Evolutionary conservation across 1,140 invertebrate genomes (phyloP).

Genomic region (Lamellibrachia luymesi): DNA sequence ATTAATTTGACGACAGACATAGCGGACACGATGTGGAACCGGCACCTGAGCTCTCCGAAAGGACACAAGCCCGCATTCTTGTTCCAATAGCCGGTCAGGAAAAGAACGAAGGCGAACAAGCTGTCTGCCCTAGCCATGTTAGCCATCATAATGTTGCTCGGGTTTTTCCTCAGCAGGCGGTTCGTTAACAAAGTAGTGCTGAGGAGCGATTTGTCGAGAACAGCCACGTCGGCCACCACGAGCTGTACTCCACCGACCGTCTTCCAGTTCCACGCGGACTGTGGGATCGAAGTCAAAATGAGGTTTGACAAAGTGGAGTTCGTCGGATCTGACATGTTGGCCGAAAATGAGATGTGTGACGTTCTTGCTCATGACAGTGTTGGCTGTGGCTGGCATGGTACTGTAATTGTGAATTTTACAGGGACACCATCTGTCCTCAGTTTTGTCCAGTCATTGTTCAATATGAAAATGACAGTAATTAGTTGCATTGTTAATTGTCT

Average conservation of each 20-base stretch:
- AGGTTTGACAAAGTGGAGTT: not conserved
- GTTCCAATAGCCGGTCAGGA: not conserved
- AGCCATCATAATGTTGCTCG: not conserved
- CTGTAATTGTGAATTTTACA: not conserved
- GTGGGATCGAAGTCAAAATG: not conserved
- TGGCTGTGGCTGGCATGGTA: not conserved
- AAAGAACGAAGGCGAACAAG: not conserved
- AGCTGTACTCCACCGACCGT: not conserved
- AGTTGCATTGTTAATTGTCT: too few species aligned
- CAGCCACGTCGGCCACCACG: not conserved
- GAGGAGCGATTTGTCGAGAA: not conserved
- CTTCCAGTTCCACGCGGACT: not conserved
- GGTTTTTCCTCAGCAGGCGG: not conserved
- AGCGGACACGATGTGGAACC: constrained; percentile 15
- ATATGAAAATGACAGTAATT: too few species aligned
- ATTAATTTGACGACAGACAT: not conserved
- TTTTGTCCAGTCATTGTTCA: too few species aligned
- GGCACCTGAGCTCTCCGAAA: constrained; percentile 14
- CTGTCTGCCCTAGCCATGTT: not conserved
- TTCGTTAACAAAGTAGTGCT: not conserved
- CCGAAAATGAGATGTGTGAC: not conserved
- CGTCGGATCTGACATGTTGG: not conserved
- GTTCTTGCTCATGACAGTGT: not conserved
- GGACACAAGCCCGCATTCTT: constrained; percentile 22
- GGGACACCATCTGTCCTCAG: too few species aligned